Conservation (phyloP, 2,113 vertebrate genomes). For the Anser brachyrhynchus region DNA sequence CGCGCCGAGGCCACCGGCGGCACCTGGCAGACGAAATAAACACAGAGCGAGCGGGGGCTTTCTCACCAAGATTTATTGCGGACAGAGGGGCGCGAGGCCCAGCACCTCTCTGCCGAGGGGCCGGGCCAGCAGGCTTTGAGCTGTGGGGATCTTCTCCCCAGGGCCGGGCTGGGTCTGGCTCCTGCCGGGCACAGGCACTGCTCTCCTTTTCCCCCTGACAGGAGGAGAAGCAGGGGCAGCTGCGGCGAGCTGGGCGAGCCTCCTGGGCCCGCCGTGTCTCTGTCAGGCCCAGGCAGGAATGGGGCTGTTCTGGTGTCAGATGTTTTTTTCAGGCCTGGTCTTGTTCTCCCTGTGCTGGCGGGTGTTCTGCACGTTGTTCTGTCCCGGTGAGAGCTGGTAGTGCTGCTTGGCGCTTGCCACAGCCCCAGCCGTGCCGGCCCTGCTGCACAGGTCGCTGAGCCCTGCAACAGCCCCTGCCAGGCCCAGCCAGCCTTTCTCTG, state of each 20-base stretch:
- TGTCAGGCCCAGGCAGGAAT: background rate
- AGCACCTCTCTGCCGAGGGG: background rate
- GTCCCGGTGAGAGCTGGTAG: background rate
- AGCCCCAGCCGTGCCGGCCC: background rate
- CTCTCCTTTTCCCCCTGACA: background rate
- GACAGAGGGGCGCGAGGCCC: background rate
- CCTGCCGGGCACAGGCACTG: accelerated
- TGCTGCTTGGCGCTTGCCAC: background rate
- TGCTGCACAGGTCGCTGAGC: too few relatives aligned
- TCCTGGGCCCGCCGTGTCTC: background rate
- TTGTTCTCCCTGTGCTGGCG: too few relatives aligned
- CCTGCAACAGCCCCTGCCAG: background rate
- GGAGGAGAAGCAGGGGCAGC: background rate
- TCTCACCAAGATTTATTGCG: constrained; percentile 17
- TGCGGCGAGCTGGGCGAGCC: background rate
- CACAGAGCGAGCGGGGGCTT: background rate
- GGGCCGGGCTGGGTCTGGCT: background rate
- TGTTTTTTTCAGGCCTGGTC: too few relatives aligned
- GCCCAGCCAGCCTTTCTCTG: background rate
- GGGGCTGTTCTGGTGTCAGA: too few relatives aligned
- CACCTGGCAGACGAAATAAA: background rate
- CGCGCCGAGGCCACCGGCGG: background rate
- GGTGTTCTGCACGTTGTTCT: background rate
- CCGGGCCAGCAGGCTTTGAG: too few relatives aligned
- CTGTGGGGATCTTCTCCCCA: background rate